Evolutionary conservation across 2,888 invertebrate species (phyloP).

Genomic region (Eledona agricola): DNA sequence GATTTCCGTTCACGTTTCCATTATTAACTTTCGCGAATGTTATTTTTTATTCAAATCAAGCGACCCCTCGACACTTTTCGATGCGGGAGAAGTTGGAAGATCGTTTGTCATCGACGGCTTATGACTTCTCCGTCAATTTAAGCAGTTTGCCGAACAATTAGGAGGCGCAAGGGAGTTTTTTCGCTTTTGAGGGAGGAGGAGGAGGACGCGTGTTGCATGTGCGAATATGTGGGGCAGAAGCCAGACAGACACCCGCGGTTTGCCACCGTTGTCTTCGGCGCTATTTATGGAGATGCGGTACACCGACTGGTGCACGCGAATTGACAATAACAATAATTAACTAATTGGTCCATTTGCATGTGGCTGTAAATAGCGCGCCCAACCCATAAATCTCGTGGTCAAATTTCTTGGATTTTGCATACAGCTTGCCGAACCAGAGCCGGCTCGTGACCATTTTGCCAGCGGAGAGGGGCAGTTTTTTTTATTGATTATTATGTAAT

Average conservation of each 20-base stretch:
- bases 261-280: conserved; percentile 53
- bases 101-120: conserved; percentile 62
- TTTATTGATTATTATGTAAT: too few relatives aligned
- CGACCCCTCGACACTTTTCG: conserved; percentile 46
- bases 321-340: conserved; percentile 64
- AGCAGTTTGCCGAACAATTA: conserved; percentile 15
- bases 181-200: conserved; percentile 15
- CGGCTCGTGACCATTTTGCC: too few relatives aligned
- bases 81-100: conserved; percentile 53
- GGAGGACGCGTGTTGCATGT: conserved; percentile 24
- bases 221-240: conserved; percentile 26
- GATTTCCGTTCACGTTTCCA: conserved; percentile 64
- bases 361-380: conserved; percentile 43
- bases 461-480: too few relatives aligned
- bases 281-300: conserved; percentile 50
- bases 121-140: conserved; percentile 49
- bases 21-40: conserved; percentile 64
- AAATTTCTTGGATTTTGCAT: too few relatives aligned
- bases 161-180: conserved; percentile 7
- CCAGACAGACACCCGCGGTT: conserved; percentile 56
- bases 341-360: conserved; percentile 61
- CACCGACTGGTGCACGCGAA: conserved; percentile 56
- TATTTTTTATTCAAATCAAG: conserved; percentile 64
- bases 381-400: conserved; percentile 13
- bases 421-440: too few relatives aligned